A percentile compares a stretch with the other conserved stretches of the same genome.
phyloP scores from a whole-genome alignment of 1,140 invertebrate genomes.

The Cotesia chilonis region DNA sequence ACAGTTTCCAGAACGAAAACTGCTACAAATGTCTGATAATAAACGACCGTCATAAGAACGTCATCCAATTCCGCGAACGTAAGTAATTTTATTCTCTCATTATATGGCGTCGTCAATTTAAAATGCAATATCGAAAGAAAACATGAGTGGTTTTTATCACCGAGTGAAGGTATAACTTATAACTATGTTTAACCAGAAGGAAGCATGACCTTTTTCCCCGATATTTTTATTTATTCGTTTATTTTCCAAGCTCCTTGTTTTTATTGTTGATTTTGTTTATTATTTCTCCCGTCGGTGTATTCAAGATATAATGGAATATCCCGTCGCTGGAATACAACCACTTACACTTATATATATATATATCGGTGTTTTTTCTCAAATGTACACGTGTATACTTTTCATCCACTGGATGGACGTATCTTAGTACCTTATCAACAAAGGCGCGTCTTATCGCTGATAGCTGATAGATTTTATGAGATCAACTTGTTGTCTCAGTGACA shows the following conservation, averaged over 20 bases:
- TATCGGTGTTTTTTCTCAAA: slow-evolving; percentile 8
- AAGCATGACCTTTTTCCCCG: slow-evolving; percentile 23
- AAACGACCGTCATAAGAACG: slow-evolving; percentile 71
- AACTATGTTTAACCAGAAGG: not conserved
- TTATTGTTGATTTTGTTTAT: not conserved
- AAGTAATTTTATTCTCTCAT: slow-evolving; percentile 54
- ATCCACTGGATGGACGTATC: slow-evolving; percentile 37
- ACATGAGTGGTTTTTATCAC: slow-evolving; percentile 27
- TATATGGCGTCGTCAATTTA: slow-evolving; percentile 4
- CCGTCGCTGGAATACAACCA: not conserved
- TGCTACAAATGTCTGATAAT: slow-evolving; percentile 73
- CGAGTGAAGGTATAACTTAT: not conserved
- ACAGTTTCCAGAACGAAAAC: slow-evolving; percentile 52
- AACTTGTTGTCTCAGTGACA: slow-evolving; percentile 14
- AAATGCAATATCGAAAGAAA: slow-evolving; percentile 22
- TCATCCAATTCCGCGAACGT: slow-evolving; percentile 77
- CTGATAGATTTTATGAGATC: slow-evolving; percentile 38
- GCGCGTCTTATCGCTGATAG: slow-evolving; percentile 40
- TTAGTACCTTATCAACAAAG: slow-evolving; percentile 57
- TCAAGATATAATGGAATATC: slow-evolving; percentile 5
- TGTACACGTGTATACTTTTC: slow-evolving; percentile 23
- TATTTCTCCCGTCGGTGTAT: no score
- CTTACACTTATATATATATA: no score
- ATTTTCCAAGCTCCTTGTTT: not conserved
- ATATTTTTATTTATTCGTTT: slow-evolving; percentile 5